Evolutionary conservation across 2,888 invertebrate species (phyloP).

Genomic region (Strigamia crassipes): DNA sequence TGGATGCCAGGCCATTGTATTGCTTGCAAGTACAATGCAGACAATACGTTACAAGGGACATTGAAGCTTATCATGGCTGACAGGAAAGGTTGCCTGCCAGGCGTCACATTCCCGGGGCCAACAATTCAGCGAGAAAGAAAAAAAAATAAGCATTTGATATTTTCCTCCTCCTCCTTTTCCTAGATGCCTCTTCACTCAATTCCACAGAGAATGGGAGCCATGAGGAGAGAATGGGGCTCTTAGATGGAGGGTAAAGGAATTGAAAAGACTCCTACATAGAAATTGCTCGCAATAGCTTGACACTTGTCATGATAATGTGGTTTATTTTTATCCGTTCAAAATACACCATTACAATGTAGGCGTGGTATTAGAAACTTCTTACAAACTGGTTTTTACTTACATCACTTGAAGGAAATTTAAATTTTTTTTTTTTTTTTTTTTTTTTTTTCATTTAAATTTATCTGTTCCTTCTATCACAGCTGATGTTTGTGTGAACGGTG

Average conservation of each 20-base stretch:
- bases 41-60: constrained; percentile 21
- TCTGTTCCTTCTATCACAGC: too few species aligned
- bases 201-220: constrained; percentile 16
- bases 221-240: constrained; percentile 21
- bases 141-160: constrained; percentile 10
- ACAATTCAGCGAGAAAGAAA: constrained; percentile 16
- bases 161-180: constrained; percentile 16
- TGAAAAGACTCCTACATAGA: constrained; percentile 12
- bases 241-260: constrained; percentile 15
- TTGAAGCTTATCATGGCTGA: constrained; percentile 17
- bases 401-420: background rate
- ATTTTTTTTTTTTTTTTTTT: background rate
- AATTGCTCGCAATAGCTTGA: constrained; percentile 1
- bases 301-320: constrained; percentile 21
- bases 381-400: too few species aligned
- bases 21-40: constrained; percentile 21
- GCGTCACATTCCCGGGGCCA: constrained; percentile 21
- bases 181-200: constrained; percentile 16
- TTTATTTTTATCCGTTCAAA: constrained; percentile 6
- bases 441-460: too few species aligned
- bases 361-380: background rate
- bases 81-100: constrained; percentile 21
- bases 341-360: constrained; percentile 7
- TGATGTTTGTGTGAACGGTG: too few species aligned
- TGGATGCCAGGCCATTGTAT: constrained; percentile 21